Conservation (phyloP, 2,888 invertebrate genomes). For the Alloplasta piceator region DNA sequence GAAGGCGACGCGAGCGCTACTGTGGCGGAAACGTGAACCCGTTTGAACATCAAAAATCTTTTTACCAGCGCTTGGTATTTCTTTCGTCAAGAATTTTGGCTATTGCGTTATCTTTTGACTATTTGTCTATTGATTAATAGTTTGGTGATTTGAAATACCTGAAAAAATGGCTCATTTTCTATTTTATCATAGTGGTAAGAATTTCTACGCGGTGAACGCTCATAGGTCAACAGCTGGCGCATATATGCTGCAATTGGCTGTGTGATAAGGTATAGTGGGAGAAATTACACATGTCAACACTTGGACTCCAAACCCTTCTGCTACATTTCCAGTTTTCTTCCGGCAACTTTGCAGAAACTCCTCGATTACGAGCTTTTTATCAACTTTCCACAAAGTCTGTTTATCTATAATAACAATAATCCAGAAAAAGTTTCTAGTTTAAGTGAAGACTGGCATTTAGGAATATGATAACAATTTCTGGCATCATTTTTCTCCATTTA, state of each 20-base stretch:
- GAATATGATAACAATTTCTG: constrained; percentile 54
- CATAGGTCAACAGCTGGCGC: constrained; percentile 55
- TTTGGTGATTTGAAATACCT: not conserved
- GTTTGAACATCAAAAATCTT: no score
- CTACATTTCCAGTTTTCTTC: constrained; percentile 14
- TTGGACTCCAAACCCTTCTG: constrained; percentile 27
- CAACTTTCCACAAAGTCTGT: not conserved
- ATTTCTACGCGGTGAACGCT: constrained; percentile 58
- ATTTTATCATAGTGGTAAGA: constrained; percentile 4
- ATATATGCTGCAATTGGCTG: constrained; percentile 50
- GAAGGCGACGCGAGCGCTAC: not conserved
- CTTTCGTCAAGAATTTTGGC: no score
- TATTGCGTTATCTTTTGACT: no score
- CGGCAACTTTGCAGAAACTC: constrained; percentile 18
- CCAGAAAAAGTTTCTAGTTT: constrained; percentile 43
- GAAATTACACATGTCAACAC: constrained; percentile 50
- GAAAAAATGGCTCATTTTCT: not conserved
- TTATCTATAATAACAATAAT: not conserved
- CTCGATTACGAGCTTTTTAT: not conserved
- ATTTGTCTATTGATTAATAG: not conserved
- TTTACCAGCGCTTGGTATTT: no score
- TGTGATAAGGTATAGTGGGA: constrained; percentile 21
- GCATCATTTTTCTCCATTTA: constrained; percentile 48
- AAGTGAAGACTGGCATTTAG: constrained; percentile 37
- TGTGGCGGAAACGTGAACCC: no score